Conservation (phyloP, 2,888 invertebrate species). For the Empis stercorea region DNA sequence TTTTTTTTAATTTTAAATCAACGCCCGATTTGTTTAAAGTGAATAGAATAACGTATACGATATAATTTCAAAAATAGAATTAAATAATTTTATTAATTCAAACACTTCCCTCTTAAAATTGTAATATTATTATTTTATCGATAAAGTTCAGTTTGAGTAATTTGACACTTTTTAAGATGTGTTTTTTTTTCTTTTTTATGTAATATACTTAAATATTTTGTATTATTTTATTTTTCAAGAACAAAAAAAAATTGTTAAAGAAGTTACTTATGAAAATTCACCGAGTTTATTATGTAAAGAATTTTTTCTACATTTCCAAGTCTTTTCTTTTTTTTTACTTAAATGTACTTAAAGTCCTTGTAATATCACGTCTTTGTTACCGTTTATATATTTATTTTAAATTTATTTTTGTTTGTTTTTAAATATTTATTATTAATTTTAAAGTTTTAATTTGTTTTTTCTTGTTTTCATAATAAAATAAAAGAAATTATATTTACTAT, state of each 20-base stretch:
- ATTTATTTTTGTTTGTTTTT: background rate
- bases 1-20: background rate
- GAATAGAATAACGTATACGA: no score
- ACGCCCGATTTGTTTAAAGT: no score
- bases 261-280: no score
- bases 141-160: background rate
- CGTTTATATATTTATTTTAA: background rate
- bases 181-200: background rate
- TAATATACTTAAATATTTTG: background rate
- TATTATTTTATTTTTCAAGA: background rate
- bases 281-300: background rate
- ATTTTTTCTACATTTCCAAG: conserved; percentile 1
- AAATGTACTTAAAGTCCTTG: background rate
- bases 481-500: background rate
- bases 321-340: background rate
- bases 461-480: background rate
- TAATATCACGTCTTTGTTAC: background rate
- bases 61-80: no score
- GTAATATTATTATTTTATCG: background rate
- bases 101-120: no score
- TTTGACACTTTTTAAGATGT: background rate
- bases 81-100: no score
- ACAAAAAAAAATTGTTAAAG: no score
- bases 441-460: background rate
- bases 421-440: background rate